Evolutionary conservation across 2,113 vertebrate species (phyloP).

Genomic region (Sarotherodon lohbergeri): DNA sequence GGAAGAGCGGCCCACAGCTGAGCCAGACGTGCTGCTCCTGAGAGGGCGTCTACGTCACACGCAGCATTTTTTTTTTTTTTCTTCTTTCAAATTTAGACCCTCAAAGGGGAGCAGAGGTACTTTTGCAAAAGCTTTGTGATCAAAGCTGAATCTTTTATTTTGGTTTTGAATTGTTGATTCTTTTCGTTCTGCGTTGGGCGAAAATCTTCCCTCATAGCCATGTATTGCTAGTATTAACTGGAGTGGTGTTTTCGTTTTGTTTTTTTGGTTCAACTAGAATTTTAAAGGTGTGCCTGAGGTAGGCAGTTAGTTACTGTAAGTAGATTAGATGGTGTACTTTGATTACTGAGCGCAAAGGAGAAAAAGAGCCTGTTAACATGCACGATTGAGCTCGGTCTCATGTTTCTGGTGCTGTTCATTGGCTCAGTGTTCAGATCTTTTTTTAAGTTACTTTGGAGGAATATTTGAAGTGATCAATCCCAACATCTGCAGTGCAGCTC

Average conservation of each 20-base stretch:
- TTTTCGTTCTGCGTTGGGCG: background rate
- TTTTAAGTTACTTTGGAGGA: background rate
- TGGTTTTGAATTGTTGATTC: background rate
- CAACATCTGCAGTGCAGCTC: background rate
- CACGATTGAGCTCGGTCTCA: background rate
- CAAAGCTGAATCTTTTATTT: background rate
- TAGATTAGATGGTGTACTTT: constrained; percentile 47
- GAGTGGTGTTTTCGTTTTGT: constrained; percentile 10
- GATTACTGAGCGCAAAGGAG: constrained; percentile 26
- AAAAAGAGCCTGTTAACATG: background rate
- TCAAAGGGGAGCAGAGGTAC: background rate
- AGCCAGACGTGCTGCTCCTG: background rate
- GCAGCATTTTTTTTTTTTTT: background rate
- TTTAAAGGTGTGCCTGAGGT: constrained; percentile 20
- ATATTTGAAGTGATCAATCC: background rate
- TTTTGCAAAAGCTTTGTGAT: background rate
- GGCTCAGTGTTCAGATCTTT: background rate
- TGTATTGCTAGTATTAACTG: constrained; percentile 37
- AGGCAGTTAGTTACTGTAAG: constrained; percentile 30
- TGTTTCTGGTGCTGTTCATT: background rate
- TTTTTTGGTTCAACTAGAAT: constrained; percentile 2
- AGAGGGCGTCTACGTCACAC: background rate
- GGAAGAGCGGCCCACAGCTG: background rate
- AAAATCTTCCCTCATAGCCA: constrained; percentile 21
- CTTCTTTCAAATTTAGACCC: background rate